phyloP scores from a whole-genome alignment of 2,113 vertebrate species.

The Semicossyphus pulcher region DNA sequence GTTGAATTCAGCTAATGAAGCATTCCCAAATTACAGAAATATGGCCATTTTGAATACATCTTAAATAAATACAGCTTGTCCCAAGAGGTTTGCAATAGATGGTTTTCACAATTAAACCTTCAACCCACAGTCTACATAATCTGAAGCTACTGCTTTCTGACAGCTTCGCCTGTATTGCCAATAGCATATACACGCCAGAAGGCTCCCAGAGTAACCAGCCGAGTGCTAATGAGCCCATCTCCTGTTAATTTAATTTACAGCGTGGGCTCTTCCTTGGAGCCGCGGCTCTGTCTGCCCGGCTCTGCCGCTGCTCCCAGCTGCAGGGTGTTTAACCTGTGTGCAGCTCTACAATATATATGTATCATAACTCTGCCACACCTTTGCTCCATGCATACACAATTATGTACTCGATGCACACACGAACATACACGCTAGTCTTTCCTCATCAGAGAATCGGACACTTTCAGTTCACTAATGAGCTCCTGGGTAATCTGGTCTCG shows the following conservation, averaged over 20 bases:
- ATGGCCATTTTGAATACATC: neutral
- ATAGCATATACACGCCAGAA: constrained; percentile 28
- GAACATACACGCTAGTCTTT: neutral
- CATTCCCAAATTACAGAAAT: neutral
- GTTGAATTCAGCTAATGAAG: too few species aligned
- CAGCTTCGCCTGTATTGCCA: constrained; percentile 35
- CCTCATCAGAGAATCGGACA: neutral
- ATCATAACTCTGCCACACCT: constrained; percentile 1
- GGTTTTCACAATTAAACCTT: neutral
- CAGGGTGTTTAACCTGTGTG: constrained; percentile 51
- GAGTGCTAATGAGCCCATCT: constrained; percentile 70
- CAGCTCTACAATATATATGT: constrained; percentile 1
- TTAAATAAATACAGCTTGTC: too few species aligned
- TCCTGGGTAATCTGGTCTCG: constrained; percentile 26
- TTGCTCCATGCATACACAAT: neutral
- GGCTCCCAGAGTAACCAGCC: constrained; percentile 56
- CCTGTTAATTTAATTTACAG: constrained; percentile 68
- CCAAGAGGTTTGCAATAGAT: neutral
- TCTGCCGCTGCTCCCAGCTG: constrained; percentile 41
- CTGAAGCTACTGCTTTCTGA: constrained; percentile 24
- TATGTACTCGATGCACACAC: neutral
- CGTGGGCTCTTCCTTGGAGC: constrained; percentile 38
- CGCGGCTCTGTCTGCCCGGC: constrained; percentile 20
- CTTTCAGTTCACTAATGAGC: constrained; percentile 38
- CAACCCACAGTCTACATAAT: neutral